phyloP scores from a whole-genome alignment of 2,113 vertebrate species.

The Thryonomys swinderianus region DNA sequence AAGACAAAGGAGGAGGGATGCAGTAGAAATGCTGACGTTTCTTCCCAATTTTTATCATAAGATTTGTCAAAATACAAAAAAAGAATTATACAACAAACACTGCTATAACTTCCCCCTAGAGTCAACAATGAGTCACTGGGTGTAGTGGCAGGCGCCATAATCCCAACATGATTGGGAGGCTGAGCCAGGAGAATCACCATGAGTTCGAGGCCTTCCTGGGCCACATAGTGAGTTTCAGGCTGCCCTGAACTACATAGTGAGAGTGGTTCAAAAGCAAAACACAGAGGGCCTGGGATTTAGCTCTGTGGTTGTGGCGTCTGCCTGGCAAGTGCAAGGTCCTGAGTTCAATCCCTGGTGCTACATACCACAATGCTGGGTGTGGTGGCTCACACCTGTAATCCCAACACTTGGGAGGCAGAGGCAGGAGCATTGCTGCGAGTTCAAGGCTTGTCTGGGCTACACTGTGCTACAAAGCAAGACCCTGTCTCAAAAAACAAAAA shows the following conservation, averaged over 20 bases:
- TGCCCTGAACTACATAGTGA: neutral
- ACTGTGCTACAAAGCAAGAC: too few species aligned
- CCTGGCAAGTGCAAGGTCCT: too few species aligned
- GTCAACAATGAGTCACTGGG: neutral
- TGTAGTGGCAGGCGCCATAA: neutral
- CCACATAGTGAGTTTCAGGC: neutral
- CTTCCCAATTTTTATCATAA: neutral
- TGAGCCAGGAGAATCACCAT: neutral
- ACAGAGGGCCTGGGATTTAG: too few species aligned
- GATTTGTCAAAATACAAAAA: conserved; percentile 23
- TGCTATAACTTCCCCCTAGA: neutral
- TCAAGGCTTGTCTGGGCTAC: too few species aligned
- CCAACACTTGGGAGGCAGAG: too few species aligned
- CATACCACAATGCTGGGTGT: too few species aligned
- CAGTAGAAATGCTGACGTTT: neutral
- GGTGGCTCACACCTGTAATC: too few species aligned
- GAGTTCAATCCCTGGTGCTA: too few species aligned
- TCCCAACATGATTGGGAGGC: neutral
- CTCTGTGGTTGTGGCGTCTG: too few species aligned
- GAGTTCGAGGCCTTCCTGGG: neutral
- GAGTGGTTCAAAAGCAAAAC: neutral
- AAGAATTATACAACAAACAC: neutral
- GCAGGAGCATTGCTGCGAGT: too few species aligned
- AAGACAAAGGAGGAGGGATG: too few species aligned
- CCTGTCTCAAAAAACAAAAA: too few species aligned